Evolutionary conservation across 92 coral and sea anemone species (phyloP), one percentile per base, ranked within the genome.

Genomic region (Ricordea florida): DNA sequence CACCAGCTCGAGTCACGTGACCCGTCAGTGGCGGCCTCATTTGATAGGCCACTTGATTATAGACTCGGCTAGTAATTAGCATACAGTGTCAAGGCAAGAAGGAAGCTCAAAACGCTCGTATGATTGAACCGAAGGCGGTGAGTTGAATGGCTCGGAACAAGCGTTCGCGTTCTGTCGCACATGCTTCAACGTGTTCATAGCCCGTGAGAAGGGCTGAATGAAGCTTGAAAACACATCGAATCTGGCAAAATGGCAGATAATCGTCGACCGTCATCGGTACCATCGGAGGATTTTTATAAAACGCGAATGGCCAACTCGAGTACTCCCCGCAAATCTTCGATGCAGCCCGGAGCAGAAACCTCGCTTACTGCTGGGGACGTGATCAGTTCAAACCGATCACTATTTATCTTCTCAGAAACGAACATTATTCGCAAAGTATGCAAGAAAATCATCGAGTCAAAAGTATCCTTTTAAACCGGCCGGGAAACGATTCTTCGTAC

Each of bases 61-160:
- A 69, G 96, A 83, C 82, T 78, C 87, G 90, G 82, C 74, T 74
- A 72, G 76, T 87, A 84, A 91, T 91, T 91, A 91, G 90, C 97
- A 91, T 91, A 87, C 76, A 89, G 94, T 91, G 97, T 87, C 97
- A 91, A 87, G 97, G 79, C 87, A 87, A 70, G 77, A 70, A 85
- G 89, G 87, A 85, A 76, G 85, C 84, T 80, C 79, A 62, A 65
- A 84, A 71, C 51, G 84, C 81, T 89, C 81, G 87, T 80, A 84
- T 55, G 85, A 82, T 81, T 78, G 82, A 89, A 47, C 71, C 66
- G 69, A 65, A 74, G 79, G 85, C 85, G 79, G 69, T 48, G 76
- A 70, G 36, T 64, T 81, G 73, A 56, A 85, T 76, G 96, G 96
- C 73, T 81, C 83, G 89, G 64, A 76, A 82, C 85, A 60, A 80